Evolutionary conservation across 2,888 invertebrate genomes (phyloP).

Genomic region (Xylophagus ater): DNA sequence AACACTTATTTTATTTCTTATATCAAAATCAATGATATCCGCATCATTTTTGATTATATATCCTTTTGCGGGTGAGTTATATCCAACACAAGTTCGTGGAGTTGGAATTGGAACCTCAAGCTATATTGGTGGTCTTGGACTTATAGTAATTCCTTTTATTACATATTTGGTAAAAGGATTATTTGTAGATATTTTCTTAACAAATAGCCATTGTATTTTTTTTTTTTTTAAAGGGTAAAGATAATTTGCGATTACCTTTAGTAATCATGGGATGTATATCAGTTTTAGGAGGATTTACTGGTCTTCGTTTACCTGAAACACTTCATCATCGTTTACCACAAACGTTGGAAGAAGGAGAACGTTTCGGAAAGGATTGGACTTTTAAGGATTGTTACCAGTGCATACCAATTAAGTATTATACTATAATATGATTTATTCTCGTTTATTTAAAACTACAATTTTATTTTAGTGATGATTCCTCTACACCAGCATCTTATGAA

Average conservation of each 20-base stretch:
- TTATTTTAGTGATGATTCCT: conserved; percentile 42
- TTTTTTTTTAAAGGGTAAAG: conserved; percentile 64
- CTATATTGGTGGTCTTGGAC: conserved; percentile 78
- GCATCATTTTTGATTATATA: conserved; percentile 86
- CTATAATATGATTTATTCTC: neutral
- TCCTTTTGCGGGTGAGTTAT: conserved; percentile 84
- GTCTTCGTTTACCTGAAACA: conserved; percentile 74
- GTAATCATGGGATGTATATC: conserved; percentile 76
- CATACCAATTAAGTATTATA: conserved; percentile 51
- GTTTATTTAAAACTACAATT: conserved; percentile 9
- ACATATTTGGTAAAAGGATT: conserved; percentile 67
- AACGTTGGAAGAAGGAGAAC: conserved; percentile 78
- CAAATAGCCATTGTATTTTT: conserved; percentile 8
- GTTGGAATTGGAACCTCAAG: conserved; percentile 85
- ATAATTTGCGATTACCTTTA: conserved; percentile 69
- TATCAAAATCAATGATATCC: conserved; percentile 81
- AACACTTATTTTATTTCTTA: conserved; percentile 63
- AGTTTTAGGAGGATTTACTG: conserved; percentile 68
- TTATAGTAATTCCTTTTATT: conserved; percentile 82
- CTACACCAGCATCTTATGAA: conserved; percentile 55
- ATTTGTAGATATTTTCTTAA: neutral
- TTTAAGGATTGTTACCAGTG: conserved; percentile 63
- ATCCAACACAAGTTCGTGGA: conserved; percentile 81
- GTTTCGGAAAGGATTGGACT: conserved; percentile 74
- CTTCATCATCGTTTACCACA: conserved; percentile 72